phyloP scores from a whole-genome alignment of 2,888 invertebrate genomes.

The Limnephilus rhombicus region DNA sequence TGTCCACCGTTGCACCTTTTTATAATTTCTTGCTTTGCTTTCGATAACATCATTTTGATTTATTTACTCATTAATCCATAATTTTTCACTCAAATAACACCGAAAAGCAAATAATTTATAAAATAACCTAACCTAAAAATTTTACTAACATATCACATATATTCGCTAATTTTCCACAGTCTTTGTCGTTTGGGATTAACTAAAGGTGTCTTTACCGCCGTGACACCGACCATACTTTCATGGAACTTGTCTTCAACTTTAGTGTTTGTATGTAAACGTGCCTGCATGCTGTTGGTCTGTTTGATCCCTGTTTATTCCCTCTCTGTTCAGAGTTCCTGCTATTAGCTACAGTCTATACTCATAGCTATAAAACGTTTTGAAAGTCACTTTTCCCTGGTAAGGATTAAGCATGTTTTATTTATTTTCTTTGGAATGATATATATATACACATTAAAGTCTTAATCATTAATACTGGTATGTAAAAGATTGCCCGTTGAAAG shows the following conservation, averaged over 20 bases:
- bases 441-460: not conserved
- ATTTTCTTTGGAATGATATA: not conserved
- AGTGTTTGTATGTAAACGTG: not conserved
- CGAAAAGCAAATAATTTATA: not conserved
- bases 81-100: conserved; percentile 1
- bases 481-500: not conserved
- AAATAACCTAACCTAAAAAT: not conserved
- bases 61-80: conserved; percentile 26
- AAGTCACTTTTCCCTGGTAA: not conserved
- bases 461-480: not conserved
- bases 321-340: not conserved
- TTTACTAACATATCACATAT: not conserved
- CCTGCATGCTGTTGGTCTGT: not conserved
- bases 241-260: not conserved
- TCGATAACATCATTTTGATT: not conserved
- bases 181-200: not conserved
- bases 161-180: not conserved
- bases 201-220: not conserved
- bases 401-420: not conserved
- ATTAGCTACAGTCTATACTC: not conserved
- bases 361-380: not conserved
- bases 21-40: conserved; percentile 54
- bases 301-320: not conserved
- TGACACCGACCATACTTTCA: not conserved
- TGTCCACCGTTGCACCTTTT: conserved; percentile 56